phyloP scores from a whole-genome alignment of 2,888 invertebrate species.

The Siphonodentalium dalli region DNA sequence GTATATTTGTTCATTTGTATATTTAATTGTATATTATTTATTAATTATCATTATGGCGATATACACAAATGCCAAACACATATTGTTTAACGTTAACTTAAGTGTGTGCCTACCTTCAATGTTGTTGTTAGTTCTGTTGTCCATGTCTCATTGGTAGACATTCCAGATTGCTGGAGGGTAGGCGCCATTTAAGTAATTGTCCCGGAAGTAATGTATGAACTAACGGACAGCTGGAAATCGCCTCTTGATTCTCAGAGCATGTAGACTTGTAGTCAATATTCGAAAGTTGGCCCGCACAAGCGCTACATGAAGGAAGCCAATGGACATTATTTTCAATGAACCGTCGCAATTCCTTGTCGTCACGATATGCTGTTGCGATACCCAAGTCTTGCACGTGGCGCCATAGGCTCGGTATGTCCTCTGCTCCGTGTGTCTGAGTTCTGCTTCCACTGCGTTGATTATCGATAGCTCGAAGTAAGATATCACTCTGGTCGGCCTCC shows the following conservation, averaged over 20 bases:
- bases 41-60: too few species aligned
- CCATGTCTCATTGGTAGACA: constrained; percentile 6
- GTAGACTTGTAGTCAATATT: neutral
- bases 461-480: constrained; percentile 8
- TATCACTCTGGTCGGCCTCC: constrained; percentile 1
- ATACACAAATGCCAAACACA: too few species aligned
- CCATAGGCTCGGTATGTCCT: constrained; percentile 9
- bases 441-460: constrained; percentile 7
- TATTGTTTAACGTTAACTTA: too few species aligned
- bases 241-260: constrained; percentile 1
- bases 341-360: neutral
- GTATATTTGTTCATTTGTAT: too few species aligned
- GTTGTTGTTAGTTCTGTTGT: constrained; percentile 13
- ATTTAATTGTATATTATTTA: too few species aligned
- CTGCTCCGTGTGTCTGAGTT: constrained; percentile 1
- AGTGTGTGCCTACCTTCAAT: constrained; percentile 17
- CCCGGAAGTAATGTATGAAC: neutral
- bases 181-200: constrained; percentile 2
- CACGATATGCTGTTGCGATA: constrained; percentile 1
- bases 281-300: constrained; percentile 9
- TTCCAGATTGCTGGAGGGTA: constrained; percentile 10
- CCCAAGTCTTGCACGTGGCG: constrained; percentile 7
- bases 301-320: constrained; percentile 7
- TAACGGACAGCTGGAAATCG: constrained; percentile 2
- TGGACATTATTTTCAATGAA: constrained; percentile 8